A percentile compares a stretch with the other conserved stretches of the same genome.
phyloP scores from a whole-genome alignment of 2,113 vertebrate genomes.

The Onychostoma macrolepis region DNA sequence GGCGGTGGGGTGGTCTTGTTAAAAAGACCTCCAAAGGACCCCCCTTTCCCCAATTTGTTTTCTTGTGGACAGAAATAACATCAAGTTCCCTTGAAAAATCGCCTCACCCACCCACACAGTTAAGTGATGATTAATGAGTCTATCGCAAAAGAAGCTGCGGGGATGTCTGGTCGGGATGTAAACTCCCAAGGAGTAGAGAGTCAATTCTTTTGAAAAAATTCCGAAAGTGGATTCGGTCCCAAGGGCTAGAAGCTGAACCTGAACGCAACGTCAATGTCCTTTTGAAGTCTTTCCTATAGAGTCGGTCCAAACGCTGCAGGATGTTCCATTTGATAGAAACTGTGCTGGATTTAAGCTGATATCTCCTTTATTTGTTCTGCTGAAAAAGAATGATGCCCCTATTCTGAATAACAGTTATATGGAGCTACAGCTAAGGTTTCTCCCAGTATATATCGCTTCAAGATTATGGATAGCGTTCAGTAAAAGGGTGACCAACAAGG shows the following conservation, averaged over 20 bases:
- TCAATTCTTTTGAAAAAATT: neutral
- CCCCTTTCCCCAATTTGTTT: conserved; percentile 59
- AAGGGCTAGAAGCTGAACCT: conserved; percentile 65
- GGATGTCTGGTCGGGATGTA: conserved; percentile 66
- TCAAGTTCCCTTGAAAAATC: conserved; percentile 59
- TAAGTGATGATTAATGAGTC: conserved; percentile 68
- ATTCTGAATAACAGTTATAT: neutral
- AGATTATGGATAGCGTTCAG: neutral
- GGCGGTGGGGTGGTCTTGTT: conserved; percentile 64
- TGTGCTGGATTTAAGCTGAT: conserved; percentile 25
- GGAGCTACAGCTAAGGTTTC: neutral
- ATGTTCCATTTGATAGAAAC: conserved; percentile 32
- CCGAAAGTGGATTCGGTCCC: conserved; percentile 56
- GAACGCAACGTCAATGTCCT: conserved; percentile 62
- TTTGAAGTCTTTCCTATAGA: conserved; percentile 54
- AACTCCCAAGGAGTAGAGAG: conserved; percentile 65
- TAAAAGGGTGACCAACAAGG: neutral
- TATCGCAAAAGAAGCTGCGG: conserved; percentile 61
- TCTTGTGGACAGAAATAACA: conserved; percentile 68
- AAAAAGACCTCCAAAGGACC: conserved; percentile 71
- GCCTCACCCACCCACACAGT: conserved; percentile 67
- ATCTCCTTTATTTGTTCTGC: conserved; percentile 42
- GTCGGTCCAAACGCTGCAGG: conserved; percentile 65
- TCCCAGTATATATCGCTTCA: neutral
- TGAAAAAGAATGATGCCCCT: conserved; percentile 13